Evolutionary conservation across 2,113 vertebrate genomes (phyloP).

Genomic region (Salvelinus namaycush): DNA sequence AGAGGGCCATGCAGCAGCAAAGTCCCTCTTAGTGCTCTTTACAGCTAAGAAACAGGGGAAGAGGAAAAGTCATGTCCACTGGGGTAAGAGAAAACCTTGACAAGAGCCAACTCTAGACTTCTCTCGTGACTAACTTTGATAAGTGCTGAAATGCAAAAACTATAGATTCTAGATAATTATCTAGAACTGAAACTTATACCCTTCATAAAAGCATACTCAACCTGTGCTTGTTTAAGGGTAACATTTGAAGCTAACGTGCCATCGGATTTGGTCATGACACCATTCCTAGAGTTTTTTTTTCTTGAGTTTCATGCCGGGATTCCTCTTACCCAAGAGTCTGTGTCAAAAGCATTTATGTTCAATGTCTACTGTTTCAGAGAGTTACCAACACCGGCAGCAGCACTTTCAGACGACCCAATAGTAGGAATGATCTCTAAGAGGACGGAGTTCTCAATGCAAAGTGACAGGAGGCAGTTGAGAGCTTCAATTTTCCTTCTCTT

Average conservation of each 20-base stretch:
- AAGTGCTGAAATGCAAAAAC: constrained; percentile 24
- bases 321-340: constrained; percentile 67
- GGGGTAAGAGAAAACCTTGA: constrained; percentile 67
- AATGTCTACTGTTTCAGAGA: constrained; percentile 54
- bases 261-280: constrained; percentile 40
- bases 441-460: constrained; percentile 63
- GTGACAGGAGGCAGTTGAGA: constrained; percentile 41
- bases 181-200: constrained; percentile 62
- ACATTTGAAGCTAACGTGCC: constrained; percentile 25
- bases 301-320: constrained; percentile 54
- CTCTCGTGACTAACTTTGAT: constrained; percentile 28
- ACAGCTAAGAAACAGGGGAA: constrained; percentile 62
- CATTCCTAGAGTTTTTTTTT: constrained; percentile 18
- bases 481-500: constrained; percentile 29
- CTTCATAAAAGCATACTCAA: constrained; percentile 33
- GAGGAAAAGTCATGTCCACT: constrained; percentile 71
- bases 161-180: constrained; percentile 54
- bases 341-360: constrained; percentile 58
- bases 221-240: constrained; percentile 21
- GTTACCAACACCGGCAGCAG: constrained; percentile 65
- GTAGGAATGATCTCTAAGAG: constrained; percentile 73
- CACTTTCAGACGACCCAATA: constrained; percentile 56
- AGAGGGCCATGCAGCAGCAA: constrained; percentile 77
- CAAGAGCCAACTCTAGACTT: constrained; percentile 43
- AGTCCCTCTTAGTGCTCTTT: constrained; percentile 60